Conservation (phyloP, 2,113 vertebrate species). For the Corvus hawaiiensis region DNA sequence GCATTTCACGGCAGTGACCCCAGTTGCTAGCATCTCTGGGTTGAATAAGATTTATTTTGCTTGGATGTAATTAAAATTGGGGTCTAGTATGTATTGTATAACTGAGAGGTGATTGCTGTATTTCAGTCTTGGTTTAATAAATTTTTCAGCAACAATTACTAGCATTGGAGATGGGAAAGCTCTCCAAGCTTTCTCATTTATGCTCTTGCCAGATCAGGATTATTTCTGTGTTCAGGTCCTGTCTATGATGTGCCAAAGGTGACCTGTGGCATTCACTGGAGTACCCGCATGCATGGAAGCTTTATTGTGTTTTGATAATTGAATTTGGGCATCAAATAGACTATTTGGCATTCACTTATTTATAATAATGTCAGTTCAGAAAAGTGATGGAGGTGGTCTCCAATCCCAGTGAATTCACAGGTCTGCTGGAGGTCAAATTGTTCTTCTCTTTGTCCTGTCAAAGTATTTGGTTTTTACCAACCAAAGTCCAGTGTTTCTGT, state of each 20-base stretch:
- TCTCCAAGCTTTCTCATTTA: not conserved
- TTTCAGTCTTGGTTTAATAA: not conserved
- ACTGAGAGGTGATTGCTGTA: not conserved
- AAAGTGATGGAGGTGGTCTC: not conserved
- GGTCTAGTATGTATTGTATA: not conserved
- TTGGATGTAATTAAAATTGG: not conserved
- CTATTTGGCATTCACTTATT: not conserved
- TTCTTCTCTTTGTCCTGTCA: not conserved
- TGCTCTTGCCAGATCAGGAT: not conserved
- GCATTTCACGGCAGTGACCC: not conserved
- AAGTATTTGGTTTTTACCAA: not conserved
- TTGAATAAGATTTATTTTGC: not conserved
- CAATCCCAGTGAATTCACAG: not conserved
- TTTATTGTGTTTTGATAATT: not conserved
- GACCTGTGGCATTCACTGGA: not conserved
- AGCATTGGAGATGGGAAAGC: not conserved
- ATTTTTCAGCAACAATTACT: not conserved
- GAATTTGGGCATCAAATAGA: not conserved
- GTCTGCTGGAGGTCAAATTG: not conserved
- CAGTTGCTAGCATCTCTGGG: not conserved
- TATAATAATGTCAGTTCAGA: not conserved
- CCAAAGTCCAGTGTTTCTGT: not conserved
- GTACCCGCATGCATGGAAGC: not conserved
- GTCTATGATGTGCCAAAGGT: conserved; percentile 36
- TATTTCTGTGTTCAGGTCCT: not conserved